These are phyloP conservation scores for Fulmarus glacialis DNA, from an alignment of 2,113 vertebrate species.

Conservation along the genomic window DNA sequence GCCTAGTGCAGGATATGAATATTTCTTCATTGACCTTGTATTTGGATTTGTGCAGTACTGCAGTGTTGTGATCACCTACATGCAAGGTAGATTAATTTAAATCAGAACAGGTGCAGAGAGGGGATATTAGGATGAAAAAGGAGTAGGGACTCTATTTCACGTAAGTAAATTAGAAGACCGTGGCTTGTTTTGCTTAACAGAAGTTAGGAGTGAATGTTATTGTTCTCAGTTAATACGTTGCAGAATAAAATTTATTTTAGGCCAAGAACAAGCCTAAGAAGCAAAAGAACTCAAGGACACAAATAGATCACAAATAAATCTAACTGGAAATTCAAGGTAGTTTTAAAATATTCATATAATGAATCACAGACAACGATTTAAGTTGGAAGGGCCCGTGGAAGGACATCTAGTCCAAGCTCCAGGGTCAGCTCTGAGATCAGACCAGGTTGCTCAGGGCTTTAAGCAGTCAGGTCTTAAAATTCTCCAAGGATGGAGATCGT, in stretches of 20 bases:
- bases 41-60: not conserved
- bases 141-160: not conserved
- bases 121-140: not conserved
- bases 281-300: not conserved
- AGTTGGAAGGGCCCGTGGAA: not conserved
- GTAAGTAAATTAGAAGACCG: not conserved
- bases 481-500: not conserved
- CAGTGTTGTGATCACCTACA: not conserved
- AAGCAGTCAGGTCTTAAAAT: not conserved
- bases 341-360: conserved; percentile 16
- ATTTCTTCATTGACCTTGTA: not conserved
- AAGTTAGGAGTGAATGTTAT: not conserved
- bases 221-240: not conserved
- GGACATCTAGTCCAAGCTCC: not conserved
- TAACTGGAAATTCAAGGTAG: not conserved
- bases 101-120: not conserved
- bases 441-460: not conserved
- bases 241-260: not conserved
- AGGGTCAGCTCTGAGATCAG: not conserved
- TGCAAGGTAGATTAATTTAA: not conserved
- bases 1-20: not conserved
- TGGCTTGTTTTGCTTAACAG: not conserved
- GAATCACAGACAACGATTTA: not conserved
- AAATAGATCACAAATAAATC: not conserved
- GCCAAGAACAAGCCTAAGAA: not conserved